Base-by-base conservation (phyloP, 2,113 vertebrate genomes). In the Beaufortia kweichowensis region DNA sequence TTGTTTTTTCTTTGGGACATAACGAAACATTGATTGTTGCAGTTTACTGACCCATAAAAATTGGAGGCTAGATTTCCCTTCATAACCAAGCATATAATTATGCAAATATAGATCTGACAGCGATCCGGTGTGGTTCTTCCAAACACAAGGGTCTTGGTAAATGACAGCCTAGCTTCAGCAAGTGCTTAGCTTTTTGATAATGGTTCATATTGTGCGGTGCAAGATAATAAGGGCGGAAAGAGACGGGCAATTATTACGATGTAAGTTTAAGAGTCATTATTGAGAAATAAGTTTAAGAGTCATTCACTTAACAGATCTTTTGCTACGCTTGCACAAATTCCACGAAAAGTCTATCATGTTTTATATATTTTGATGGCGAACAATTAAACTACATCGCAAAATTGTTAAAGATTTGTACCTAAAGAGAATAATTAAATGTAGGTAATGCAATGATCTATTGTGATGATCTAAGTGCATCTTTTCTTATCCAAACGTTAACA, bases 81-180 rank as follows among this genome's bases (percentile, higher is more conserved):
- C 95, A 96, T 94, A 95, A 94, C 93, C 91, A 93, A 97, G 97
- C 96, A 99, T 98, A 97, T 97, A 94, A 99, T 99, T 99, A 99
- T 99, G 97, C 96, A 98, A 99, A 99, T 98, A 94, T 91, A 94
- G 94, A 94, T 94, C 94, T 96, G 96, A 96, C 95, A 97, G 94
- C 94, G 96, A 97, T 98, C 94, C 94, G 90, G 93, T 92, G 92
- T 93, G 95, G 94, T 92, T 92, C 88, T 92, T 93, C 89, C 90
- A 92, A 91, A 90, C 90, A 91, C 88, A 88, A 76, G 77, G 21
- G 76, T 35, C 82, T 35, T 83, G 82, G 85, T 65, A 61, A 79
- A 89, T 87, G 87, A 88, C 89, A 90, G 88, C 90, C 89, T 88
- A 90, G 89, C 88, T 91, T 89, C 84, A 79, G 81, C 76, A 85